Evolutionary conservation across 2,888 invertebrate genomes (phyloP).

Genomic region (Sphinx pinastri): DNA sequence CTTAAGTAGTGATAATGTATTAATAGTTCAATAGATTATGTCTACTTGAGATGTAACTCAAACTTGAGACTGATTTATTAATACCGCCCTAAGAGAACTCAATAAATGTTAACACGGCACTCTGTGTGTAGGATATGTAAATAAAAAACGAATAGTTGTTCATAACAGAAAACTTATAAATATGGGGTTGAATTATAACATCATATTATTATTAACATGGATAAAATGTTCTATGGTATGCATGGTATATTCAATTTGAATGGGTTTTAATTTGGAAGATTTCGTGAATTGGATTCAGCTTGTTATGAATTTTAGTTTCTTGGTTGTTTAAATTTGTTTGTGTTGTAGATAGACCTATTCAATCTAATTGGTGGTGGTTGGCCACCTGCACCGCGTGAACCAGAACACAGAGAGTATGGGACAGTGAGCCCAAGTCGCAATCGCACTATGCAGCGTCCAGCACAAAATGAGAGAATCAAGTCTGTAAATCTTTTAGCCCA

Average conservation of each 20-base stretch:
- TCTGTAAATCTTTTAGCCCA: conserved; percentile 85
- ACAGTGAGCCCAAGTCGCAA: conserved; percentile 54
- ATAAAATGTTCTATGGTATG: background rate
- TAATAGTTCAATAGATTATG: too few species aligned
- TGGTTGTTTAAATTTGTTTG: conserved; percentile 23
- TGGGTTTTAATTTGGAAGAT: background rate
- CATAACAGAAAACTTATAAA: too few species aligned
- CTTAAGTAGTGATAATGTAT: too few species aligned
- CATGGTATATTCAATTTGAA: background rate
- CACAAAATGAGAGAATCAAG: conserved; percentile 80
- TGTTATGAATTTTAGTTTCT: conserved; percentile 1
- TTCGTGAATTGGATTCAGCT: conserved; percentile 17
- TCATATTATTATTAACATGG: background rate
- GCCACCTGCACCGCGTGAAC: conserved; percentile 74
- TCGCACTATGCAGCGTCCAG: conserved; percentile 70
- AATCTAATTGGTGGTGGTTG: conserved; percentile 78
- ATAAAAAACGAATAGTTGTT: too few species aligned
- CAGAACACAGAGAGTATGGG: conserved; percentile 66
- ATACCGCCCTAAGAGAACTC: too few species aligned
- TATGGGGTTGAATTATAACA: too few species aligned
- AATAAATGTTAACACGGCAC: too few species aligned
- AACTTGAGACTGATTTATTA: too few species aligned
- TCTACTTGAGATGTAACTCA: too few species aligned
- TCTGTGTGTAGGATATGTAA: too few species aligned
- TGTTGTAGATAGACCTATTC: conserved; percentile 71